Evolutionary conservation across 2,888 invertebrate species (phyloP).

Genomic region (Drosophila macrospina): DNA sequence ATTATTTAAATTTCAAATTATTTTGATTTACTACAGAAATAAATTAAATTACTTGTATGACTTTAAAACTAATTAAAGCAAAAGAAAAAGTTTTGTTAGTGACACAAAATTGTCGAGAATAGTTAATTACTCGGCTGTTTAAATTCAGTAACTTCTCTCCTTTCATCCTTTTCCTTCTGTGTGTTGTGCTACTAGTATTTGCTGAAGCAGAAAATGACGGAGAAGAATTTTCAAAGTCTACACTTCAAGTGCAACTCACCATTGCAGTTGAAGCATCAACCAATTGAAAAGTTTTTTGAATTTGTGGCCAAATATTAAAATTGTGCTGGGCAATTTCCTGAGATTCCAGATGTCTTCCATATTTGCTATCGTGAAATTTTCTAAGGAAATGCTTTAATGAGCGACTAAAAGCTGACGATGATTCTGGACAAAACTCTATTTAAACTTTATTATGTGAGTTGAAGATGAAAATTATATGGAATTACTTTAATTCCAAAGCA

Average conservation of each 20-base stretch:
- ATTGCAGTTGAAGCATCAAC: constrained; percentile 33
- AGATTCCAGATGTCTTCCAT: too few species aligned
- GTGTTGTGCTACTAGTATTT: constrained; percentile 62
- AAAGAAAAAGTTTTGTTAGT: too few species aligned
- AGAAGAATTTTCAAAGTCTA: constrained; percentile 48
- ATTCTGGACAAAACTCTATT: constrained; percentile 20
- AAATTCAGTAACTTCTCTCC: background rate
- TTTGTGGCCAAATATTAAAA: constrained; percentile 43
- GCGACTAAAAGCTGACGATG: constrained; percentile 25
- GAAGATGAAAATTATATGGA: constrained; percentile 43
- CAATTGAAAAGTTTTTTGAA: constrained; percentile 51
- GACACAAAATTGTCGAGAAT: too few species aligned
- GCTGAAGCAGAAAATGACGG: constrained; percentile 27
- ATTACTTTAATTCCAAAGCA: background rate
- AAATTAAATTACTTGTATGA: too few species aligned
- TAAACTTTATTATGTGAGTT: constrained; percentile 43
- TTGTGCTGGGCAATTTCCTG: constrained; percentile 40
- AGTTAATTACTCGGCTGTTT: background rate
- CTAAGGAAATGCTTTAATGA: constrained; percentile 47
- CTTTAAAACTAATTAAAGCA: too few species aligned
- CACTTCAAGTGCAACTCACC: constrained; percentile 46
- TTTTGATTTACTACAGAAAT: too few species aligned
- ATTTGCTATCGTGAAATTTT: constrained; percentile 43
- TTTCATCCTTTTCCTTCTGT: background rate
- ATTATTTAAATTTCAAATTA: too few species aligned